Percentiles rank a stretch among this genome's conserved stretches.
Conservation (phyloP, 2,797 vertebrate species). For the Chiloscyllium punctatum region DNA sequence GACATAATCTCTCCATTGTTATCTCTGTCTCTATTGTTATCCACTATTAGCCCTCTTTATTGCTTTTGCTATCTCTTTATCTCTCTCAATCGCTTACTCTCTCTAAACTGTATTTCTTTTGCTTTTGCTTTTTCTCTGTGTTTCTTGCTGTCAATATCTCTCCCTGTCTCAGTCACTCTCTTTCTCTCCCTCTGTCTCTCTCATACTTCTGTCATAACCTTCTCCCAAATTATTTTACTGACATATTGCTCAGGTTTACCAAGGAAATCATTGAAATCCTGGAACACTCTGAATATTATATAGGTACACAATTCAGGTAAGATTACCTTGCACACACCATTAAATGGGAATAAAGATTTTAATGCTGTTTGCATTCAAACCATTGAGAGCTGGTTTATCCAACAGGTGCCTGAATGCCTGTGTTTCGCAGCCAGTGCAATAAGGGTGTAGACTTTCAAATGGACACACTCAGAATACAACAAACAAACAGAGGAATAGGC, state of each 20-base stretch:
- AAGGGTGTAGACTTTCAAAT: not conserved
- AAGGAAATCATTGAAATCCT: not conserved
- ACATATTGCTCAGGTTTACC: not conserved
- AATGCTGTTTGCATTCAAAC: not conserved
- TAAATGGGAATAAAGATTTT: no score
- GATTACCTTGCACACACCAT: not conserved
- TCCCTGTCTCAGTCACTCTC: no score
- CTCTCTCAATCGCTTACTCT: not conserved
- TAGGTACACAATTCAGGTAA: not conserved
- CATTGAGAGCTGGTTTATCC: not conserved
- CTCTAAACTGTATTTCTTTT: no score
- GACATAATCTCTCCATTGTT: not conserved
- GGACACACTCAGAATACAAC: not conserved
- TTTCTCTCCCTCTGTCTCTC: not conserved
- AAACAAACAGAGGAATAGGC: not conserved
- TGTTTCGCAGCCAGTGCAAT: not conserved
- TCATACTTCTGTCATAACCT: not conserved
- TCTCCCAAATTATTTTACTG: not conserved
- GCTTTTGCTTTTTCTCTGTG: not conserved
- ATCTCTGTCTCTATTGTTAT: not conserved
- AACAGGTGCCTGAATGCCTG: not conserved
- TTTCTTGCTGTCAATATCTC: not conserved
- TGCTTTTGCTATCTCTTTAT: not conserved
- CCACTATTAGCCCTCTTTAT: not conserved
- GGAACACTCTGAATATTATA: not conserved